These are phyloP conservation scores for Sinelater perroti DNA, from an alignment of 2,888 invertebrate genomes.

Conservation along the genomic window DNA sequence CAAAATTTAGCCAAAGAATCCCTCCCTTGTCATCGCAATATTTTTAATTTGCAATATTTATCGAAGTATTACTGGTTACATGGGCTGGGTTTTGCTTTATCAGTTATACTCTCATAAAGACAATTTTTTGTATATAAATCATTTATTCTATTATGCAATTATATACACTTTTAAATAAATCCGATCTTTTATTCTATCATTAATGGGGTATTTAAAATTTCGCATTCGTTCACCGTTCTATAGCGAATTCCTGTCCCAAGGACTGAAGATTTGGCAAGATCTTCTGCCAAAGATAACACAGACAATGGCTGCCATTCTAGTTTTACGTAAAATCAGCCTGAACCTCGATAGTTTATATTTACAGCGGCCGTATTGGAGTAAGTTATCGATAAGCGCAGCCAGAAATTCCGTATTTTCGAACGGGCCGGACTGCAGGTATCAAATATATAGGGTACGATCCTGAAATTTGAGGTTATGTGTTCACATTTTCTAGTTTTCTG, in stretches of 20 bases:
- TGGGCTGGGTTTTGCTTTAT: constrained; percentile 22
- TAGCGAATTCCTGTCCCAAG: no score
- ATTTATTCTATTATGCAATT: constrained; percentile 30
- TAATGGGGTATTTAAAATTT: background rate
- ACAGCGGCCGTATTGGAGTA: constrained; percentile 23
- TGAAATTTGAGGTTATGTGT: constrained; percentile 23
- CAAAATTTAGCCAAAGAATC: constrained; percentile 31
- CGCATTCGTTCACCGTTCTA: no score
- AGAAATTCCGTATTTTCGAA: constrained; percentile 27
- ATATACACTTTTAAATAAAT: constrained; percentile 30
- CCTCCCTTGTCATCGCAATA: constrained; percentile 9
- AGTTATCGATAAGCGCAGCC: constrained; percentile 21
- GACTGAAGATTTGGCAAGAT: no score
- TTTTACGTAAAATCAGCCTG: constrained; percentile 29
- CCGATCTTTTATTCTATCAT: constrained; percentile 5
- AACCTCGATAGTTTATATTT: constrained; percentile 28
- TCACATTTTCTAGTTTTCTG: constrained; percentile 12
- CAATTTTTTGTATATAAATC: constrained; percentile 34
- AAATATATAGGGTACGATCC: constrained; percentile 39
- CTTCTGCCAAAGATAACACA: constrained; percentile 4
- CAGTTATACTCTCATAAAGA: constrained; percentile 28
- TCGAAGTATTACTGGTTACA: constrained; percentile 18
- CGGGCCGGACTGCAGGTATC: constrained; percentile 24
- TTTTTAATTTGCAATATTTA: constrained; percentile 18
- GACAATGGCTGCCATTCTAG: constrained; percentile 38